Percentiles rank a stretch among this genome's conserved stretches.
These are phyloP conservation scores for Battus philenor DNA, from an alignment of 1,140 invertebrate species.

Conservation along the genomic window DNA sequence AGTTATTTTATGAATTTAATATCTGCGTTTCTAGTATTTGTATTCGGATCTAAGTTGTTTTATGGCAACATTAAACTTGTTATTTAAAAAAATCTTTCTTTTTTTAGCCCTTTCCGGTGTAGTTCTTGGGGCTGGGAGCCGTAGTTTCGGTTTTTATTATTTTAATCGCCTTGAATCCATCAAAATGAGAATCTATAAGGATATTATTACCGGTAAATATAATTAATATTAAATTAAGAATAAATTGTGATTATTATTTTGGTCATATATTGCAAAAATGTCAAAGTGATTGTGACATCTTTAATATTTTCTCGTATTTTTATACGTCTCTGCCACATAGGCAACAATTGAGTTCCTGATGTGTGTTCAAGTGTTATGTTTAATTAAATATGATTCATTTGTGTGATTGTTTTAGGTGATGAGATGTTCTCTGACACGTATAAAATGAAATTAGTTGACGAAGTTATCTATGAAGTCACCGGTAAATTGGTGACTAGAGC, in stretches of 20 bases:
- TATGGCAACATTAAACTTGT: conserved; percentile 5
- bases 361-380: background rate
- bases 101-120: conserved; percentile 77
- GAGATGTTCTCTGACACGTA: conserved; percentile 99
- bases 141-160: conserved; percentile 80
- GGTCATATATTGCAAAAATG: conserved; percentile 21
- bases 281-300: conserved; percentile 62
- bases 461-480: conserved; percentile 96
- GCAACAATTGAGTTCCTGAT: conserved; percentile 21
- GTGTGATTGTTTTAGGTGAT: conserved; percentile 82
- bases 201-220: conserved; percentile 91
- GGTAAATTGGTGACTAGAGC: conserved; percentile 88
- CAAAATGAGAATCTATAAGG: conserved; percentile 97
- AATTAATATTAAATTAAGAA: conserved; percentile 26
- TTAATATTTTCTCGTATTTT: conserved; percentile 37
- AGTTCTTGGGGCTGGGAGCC: conserved; percentile 77
- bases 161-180: conserved; percentile 82
- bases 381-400: conserved; percentile 3
- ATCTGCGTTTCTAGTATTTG: no score
- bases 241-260: conserved; percentile 28
- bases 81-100: conserved; percentile 33
- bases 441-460: conserved; percentile 94
- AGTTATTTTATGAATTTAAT: no score
- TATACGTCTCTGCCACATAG: conserved; percentile 50
- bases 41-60: no score